Percentiles rank a stretch among this genome's conserved stretches.
phyloP scores from a whole-genome alignment of 2,797 vertebrate species.

The Scleropages formosus region DNA sequence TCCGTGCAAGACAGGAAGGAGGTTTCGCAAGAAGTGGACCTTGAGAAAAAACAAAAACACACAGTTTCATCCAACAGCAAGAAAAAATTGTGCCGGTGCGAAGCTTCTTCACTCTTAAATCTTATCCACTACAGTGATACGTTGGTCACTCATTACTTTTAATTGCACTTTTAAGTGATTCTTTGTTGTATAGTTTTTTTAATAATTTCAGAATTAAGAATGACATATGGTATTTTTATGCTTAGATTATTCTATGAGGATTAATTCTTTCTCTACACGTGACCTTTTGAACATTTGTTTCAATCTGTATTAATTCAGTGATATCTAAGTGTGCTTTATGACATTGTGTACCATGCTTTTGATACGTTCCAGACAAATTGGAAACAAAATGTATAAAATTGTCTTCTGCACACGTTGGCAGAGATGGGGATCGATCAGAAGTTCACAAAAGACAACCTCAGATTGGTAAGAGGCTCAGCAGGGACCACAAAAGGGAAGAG shows the following conservation, averaged over 20 bases:
- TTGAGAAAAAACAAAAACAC: constrained; percentile 38
- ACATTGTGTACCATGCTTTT: neutral
- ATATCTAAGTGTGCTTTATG: neutral
- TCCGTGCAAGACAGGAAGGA: constrained; percentile 31
- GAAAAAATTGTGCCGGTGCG: constrained; percentile 59
- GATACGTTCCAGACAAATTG: neutral
- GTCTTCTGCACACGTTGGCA: constrained; percentile 35
- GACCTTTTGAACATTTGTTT: neutral
- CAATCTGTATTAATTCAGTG: neutral
- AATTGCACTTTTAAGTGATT: too few relatives aligned
- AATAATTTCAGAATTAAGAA: too few relatives aligned
- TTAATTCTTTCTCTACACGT: too few relatives aligned
- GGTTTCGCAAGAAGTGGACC: constrained; percentile 32
- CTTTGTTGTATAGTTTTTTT: too few relatives aligned
- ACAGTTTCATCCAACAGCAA: constrained; percentile 26
- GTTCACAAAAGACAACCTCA: constrained; percentile 1
- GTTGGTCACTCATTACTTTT: too few relatives aligned
- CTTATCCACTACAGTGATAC: too few relatives aligned
- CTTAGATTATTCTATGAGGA: too few relatives aligned
- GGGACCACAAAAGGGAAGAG: constrained; percentile 40
- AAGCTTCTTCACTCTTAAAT: too few relatives aligned
- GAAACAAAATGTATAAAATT: neutral
- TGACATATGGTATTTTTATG: too few relatives aligned
- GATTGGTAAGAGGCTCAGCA: constrained; percentile 36
- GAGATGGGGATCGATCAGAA: constrained; percentile 33